These are phyloP conservation scores for Pristionchus fissidentatus DNA, from an alignment of 2,888 invertebrate genomes.

Conservation along the genomic window DNA sequence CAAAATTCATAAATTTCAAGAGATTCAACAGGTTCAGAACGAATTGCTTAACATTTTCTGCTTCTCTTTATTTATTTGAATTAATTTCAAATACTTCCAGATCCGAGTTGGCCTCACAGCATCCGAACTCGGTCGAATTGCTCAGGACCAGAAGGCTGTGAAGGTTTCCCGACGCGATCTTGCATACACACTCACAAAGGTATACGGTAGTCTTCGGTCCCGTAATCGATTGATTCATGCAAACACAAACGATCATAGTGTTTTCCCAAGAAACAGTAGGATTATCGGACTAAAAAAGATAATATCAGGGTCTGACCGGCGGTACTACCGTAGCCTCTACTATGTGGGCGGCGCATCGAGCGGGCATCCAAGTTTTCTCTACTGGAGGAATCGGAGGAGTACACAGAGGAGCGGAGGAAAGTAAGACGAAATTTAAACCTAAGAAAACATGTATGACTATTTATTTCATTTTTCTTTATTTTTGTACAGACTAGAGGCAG, in stretches of 20 bases:
- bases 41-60: neutral
- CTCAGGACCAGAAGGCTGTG: slow-evolving; percentile 80
- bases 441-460: slow-evolving; percentile 1
- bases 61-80: neutral
- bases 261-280: neutral
- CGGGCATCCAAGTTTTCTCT: slow-evolving; percentile 91
- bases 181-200: slow-evolving; percentile 64
- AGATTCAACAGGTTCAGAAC: neutral
- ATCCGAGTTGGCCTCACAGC: slow-evolving; percentile 78
- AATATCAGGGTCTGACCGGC: slow-evolving; percentile 81
- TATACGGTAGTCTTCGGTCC: slow-evolving; percentile 19
- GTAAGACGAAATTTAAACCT: slow-evolving; percentile 76
- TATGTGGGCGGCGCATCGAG: slow-evolving; percentile 86
- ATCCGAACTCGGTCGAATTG: slow-evolving; percentile 82
- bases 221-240: neutral
- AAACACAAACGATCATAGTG: neutral
- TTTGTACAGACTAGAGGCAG: too few relatives aligned
- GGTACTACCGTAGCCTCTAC: slow-evolving; percentile 98
- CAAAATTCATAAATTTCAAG: too few relatives aligned
- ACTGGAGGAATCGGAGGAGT: slow-evolving; percentile 95
- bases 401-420: slow-evolving; percentile 88
- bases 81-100: slow-evolving; percentile 48
- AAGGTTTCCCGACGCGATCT: slow-evolving; percentile 86
- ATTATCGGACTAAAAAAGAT: neutral
- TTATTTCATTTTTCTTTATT: too few relatives aligned